Conservation (phyloP, 2,113 vertebrate genomes). For the Austrofundulus limnaeus region DNA sequence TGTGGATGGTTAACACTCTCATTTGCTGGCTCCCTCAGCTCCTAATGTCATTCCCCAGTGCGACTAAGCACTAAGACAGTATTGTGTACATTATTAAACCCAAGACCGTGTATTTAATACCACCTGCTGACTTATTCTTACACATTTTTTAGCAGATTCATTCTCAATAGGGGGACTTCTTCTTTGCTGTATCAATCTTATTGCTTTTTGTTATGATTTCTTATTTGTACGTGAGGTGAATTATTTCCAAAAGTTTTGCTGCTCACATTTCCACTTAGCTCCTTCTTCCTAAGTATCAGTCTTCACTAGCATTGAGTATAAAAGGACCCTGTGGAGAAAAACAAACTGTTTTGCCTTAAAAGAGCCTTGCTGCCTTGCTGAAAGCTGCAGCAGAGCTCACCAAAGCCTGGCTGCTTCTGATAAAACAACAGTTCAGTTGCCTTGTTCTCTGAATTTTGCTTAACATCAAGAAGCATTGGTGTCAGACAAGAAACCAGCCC, state of each 20-base stretch:
- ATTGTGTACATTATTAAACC: slow-evolving; percentile 63
- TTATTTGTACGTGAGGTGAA: slow-evolving; percentile 14
- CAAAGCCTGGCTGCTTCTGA: slow-evolving; percentile 32
- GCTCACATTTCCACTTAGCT: slow-evolving; percentile 47
- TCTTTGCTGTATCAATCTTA: slow-evolving; percentile 48
- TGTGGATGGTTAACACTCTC: slow-evolving; percentile 52
- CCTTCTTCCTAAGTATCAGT: slow-evolving; percentile 39
- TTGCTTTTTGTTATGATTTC: slow-evolving; percentile 26
- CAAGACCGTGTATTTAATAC: slow-evolving; percentile 39
- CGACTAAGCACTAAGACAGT: slow-evolving; percentile 44
- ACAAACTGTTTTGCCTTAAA: slow-evolving; percentile 38
- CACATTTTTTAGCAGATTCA: slow-evolving; percentile 27
- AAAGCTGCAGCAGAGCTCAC: slow-evolving; percentile 34
- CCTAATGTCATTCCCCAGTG: slow-evolving; percentile 61
- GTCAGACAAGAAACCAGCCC: no score
- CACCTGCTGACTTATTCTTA: slow-evolving; percentile 1
- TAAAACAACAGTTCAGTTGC: slow-evolving; percentile 28
- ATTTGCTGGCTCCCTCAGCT: slow-evolving; percentile 27
- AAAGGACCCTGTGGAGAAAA: slow-evolving; percentile 38
- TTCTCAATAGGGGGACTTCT: slow-evolving; percentile 39
- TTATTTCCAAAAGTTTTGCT: slow-evolving; percentile 36
- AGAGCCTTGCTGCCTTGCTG: slow-evolving; percentile 32
- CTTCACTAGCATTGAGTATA: slow-evolving; percentile 26
- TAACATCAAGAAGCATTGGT: slow-evolving; percentile 20
- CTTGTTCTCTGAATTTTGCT: slow-evolving; percentile 25